These are phyloP conservation scores for Oostethus manadensis DNA, from an alignment of 2,113 vertebrate genomes.

Conservation along the genomic window DNA sequence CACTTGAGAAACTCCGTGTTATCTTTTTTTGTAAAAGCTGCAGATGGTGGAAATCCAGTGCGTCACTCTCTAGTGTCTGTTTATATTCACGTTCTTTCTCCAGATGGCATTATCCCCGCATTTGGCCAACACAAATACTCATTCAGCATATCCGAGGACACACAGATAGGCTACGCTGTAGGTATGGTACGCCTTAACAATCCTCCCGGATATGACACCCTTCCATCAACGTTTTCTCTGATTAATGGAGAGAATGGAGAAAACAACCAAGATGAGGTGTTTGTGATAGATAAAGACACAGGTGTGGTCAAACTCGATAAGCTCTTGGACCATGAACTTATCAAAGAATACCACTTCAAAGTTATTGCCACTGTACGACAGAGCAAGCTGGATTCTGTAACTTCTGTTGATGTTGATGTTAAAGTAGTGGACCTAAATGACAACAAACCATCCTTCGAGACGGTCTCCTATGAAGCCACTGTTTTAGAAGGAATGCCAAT, in stretches of 20 bases:
- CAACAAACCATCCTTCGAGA: conserved; percentile 89
- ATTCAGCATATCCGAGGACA: conserved; percentile 83
- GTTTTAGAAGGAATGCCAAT: conserved; percentile 88
- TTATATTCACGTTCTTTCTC: conserved; percentile 88
- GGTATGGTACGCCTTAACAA: conserved; percentile 76
- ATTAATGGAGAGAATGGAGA: conserved; percentile 82
- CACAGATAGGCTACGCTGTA: conserved; percentile 80
- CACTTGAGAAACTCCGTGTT: conserved; percentile 85
- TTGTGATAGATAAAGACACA: conserved; percentile 84
- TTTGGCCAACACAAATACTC: conserved; percentile 89
- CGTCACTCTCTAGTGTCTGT: conserved; percentile 89
- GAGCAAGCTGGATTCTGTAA: conserved; percentile 81
- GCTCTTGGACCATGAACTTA: conserved; percentile 83
- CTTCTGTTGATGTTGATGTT: conserved; percentile 83
- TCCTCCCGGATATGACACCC: conserved; percentile 65
- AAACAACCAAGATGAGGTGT: conserved; percentile 83
- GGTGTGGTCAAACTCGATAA: conserved; percentile 90
- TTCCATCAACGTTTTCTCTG: conserved; percentile 69
- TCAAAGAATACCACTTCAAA: conserved; percentile 82
- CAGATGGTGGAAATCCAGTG: conserved; percentile 85
- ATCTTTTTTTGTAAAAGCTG: conserved; percentile 96
- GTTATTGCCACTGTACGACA: conserved; percentile 79
- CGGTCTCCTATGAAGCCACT: conserved; percentile 79
- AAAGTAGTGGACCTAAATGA: conserved; percentile 91
- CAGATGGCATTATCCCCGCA: conserved; percentile 78